A percentile compares a stretch with the other conserved stretches of the same genome.
These are phyloP conservation scores for Amazona vittata DNA, from an alignment of 2,113 vertebrate genomes.

Conservation along the genomic window DNA sequence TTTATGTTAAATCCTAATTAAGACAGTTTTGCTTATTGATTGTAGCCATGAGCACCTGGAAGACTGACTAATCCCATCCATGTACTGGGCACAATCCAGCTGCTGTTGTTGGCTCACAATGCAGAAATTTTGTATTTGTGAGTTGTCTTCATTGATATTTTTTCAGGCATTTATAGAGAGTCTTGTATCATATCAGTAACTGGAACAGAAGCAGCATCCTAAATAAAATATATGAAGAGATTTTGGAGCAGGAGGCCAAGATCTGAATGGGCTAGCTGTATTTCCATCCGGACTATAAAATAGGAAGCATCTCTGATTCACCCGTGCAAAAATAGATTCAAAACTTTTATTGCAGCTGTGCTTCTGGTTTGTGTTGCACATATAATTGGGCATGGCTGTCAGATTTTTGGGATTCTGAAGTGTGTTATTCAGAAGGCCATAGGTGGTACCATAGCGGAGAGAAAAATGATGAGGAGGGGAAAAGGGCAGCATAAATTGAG, in stretches of 20 bases:
- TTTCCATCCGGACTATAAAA: not conserved
- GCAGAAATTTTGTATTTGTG: not conserved
- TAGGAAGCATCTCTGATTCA: not conserved
- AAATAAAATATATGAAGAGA: not conserved
- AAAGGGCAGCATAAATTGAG: not conserved
- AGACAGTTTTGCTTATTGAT: slow-evolving; percentile 20
- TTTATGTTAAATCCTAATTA: slow-evolving; percentile 32
- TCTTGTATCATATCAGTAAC: not conserved
- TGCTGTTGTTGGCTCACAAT: not conserved
- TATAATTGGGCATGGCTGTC: not conserved
- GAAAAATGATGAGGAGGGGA: not conserved
- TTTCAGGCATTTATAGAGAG: not conserved
- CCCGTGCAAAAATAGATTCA: not conserved
- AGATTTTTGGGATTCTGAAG: not conserved
- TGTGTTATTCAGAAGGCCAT: not conserved
- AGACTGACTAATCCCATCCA: slow-evolving; percentile 28
- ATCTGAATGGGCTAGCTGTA: not conserved
- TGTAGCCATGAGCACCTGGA: slow-evolving; percentile 1
- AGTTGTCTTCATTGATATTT: not conserved
- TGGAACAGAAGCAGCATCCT: not conserved
- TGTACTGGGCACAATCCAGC: not conserved
- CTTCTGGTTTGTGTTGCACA: not conserved
- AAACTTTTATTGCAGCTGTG: not conserved
- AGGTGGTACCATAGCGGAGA: not conserved
- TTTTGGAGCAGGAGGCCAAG: slow-evolving; percentile 1